Conservation (phyloP, 37 sponge, comb jelly and placozoan species). For the Cladorhizidae sp. region DNA sequence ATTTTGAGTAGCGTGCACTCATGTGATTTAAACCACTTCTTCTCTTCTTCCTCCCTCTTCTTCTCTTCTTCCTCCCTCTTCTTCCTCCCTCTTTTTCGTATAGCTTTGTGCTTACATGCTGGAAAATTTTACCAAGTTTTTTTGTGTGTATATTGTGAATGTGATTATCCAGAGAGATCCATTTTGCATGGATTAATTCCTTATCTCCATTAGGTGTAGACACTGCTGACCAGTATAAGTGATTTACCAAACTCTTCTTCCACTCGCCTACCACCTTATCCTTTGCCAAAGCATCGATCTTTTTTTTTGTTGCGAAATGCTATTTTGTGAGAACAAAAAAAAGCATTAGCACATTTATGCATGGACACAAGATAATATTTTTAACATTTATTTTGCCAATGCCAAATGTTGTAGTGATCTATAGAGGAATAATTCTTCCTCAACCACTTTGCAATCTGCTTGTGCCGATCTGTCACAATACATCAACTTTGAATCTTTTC, state of each 20-base stretch:
- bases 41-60: too few species aligned
- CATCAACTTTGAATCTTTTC: slow-evolving; percentile 8
- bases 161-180: too few species aligned
- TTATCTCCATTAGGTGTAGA: too few species aligned
- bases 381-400: slow-evolving; percentile 61
- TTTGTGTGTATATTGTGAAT: slow-evolving; percentile 19
- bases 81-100: not conserved
- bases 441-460: too few species aligned
- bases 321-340: not conserved
- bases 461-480: slow-evolving; percentile 53
- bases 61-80: too few species aligned
- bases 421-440: slow-evolving; percentile 29
- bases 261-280: slow-evolving; percentile 48
- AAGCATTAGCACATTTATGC: not conserved
- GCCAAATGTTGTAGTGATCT: slow-evolving; percentile 61
- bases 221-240: slow-evolving; percentile 60
- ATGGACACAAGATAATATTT: not conserved
- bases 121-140: not conserved
- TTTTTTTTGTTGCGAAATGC: slow-evolving; percentile 39
- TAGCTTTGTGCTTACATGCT: too few species aligned
- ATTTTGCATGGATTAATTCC: too few species aligned
- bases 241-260: slow-evolving; percentile 54
- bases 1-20: too few species aligned
- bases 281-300: slow-evolving; percentile 26
- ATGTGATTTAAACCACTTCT: too few species aligned